A percentile compares a stretch with the other conserved stretches of the same genome.
Conservation (phyloP, 2,888 invertebrate genomes). For the Automeris io region DNA sequence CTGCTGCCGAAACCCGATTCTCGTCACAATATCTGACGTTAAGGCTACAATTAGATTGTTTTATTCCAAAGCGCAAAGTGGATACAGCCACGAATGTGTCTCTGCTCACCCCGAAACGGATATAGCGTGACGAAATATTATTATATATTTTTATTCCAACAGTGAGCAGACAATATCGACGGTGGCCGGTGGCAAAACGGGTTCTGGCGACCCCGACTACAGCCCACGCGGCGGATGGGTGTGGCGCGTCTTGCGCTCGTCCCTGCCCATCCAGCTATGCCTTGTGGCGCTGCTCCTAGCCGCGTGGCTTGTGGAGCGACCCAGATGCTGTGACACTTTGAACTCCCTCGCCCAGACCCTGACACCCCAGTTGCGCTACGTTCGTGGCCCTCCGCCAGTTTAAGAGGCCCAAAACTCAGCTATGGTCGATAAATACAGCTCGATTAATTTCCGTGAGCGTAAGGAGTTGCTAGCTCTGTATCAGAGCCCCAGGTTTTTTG, state of each 20-base stretch:
- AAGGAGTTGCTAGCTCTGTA: too few species aligned
- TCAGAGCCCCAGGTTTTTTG: too few species aligned
- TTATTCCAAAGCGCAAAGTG: too few species aligned
- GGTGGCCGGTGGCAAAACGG: slow-evolving; percentile 65
- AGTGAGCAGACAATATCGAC: slow-evolving; percentile 40
- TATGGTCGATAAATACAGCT: too few species aligned
- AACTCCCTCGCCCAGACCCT: slow-evolving; percentile 86
- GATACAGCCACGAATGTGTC: too few species aligned
- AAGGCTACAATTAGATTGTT: too few species aligned
- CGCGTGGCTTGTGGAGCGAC: slow-evolving; percentile 85
- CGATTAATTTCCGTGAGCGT: too few species aligned
- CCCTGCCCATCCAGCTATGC: slow-evolving; percentile 86
- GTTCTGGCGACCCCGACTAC: slow-evolving; percentile 76
- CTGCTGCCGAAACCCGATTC: too few species aligned
- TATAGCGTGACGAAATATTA: too few species aligned
- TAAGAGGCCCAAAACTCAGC: slow-evolving; percentile 59
- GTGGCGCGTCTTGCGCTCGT: slow-evolving; percentile 85
- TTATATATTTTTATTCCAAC: too few species aligned
- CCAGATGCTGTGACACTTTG: slow-evolving; percentile 86
- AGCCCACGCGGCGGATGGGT: slow-evolving; percentile 79
- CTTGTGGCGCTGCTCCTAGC: slow-evolving; percentile 84
- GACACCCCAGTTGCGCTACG: slow-evolving; percentile 88
- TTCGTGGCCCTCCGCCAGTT: slow-evolving; percentile 89
- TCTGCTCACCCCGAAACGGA: too few species aligned
- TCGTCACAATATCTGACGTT: too few species aligned